These are phyloP conservation scores for Calosoma granatense DNA, from an alignment of 1,140 invertebrate species.

Conservation along the genomic window DNA sequence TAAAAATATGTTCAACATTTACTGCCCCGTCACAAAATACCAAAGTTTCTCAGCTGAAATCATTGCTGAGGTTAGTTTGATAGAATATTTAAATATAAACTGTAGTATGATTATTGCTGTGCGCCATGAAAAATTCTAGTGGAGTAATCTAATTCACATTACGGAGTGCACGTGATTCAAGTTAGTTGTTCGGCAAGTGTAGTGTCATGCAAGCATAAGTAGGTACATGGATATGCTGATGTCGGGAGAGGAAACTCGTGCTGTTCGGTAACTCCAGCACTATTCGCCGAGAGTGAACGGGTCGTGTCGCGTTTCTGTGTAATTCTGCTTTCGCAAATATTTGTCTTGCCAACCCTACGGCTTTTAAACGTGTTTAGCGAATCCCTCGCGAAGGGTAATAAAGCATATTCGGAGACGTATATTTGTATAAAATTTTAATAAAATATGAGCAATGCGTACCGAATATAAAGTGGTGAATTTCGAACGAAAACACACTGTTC, in stretches of 20 bases:
- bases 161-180: not conserved
- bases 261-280: too few species aligned
- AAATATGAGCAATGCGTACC: constrained; percentile 4
- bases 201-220: not conserved
- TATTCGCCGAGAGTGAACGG: too few species aligned
- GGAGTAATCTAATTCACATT: not conserved
- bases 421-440: constrained; percentile 9
- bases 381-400: not conserved
- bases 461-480: constrained; percentile 7
- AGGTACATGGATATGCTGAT: not conserved
- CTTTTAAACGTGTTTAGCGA: constrained; percentile 6
- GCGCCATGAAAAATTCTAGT: too few species aligned
- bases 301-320: not conserved
- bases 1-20: too few species aligned
- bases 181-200: not conserved
- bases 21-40: too few species aligned
- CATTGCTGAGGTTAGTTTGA: too few species aligned
- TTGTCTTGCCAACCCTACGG: not conserved
- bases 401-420: constrained; percentile 1
- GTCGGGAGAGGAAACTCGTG: not conserved
- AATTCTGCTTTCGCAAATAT: constrained; percentile 2
- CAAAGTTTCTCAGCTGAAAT: too few species aligned
- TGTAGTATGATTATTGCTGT: too few species aligned
- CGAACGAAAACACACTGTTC: not conserved
- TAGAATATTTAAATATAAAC: too few species aligned